These are phyloP conservation scores for Aurelia coerulea DNA, from an alignment of 30 jellyfish, hydroid and myxozoan species.

Conservation along the genomic window DNA sequence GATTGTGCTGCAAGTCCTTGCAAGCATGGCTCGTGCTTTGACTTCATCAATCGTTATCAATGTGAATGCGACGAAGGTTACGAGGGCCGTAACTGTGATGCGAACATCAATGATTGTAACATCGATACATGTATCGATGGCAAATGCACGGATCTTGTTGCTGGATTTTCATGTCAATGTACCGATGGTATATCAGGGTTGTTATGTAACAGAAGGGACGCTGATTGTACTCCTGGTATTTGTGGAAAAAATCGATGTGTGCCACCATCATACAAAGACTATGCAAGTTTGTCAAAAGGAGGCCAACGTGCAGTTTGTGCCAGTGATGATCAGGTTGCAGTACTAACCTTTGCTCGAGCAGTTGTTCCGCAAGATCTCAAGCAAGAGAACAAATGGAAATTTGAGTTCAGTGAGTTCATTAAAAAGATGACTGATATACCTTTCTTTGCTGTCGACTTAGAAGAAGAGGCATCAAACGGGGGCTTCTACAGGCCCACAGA, in stretches of 20 bases:
- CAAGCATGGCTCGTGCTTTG: slow-evolving; percentile 69
- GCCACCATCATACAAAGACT: slow-evolving; percentile 33
- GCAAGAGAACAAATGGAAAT: slow-evolving; percentile 25
- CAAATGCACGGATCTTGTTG: slow-evolving; percentile 37
- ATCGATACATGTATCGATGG: slow-evolving; percentile 48
- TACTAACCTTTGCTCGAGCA: not conserved
- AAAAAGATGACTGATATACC: slow-evolving; percentile 30
- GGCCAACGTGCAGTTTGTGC: slow-evolving; percentile 36
- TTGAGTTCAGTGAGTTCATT: slow-evolving; percentile 14
- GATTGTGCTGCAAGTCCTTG: slow-evolving; percentile 60
- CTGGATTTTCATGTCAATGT: slow-evolving; percentile 49
- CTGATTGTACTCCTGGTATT: slow-evolving; percentile 12
- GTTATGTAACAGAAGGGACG: slow-evolving; percentile 30
- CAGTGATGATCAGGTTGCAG: not conserved
- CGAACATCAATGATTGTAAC: slow-evolving; percentile 35
- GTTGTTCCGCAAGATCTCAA: slow-evolving; percentile 4
- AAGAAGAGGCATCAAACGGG: slow-evolving; percentile 57
- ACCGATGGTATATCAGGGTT: slow-evolving; percentile 22
- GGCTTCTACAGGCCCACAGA: slow-evolving; percentile 66
- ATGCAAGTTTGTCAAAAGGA: slow-evolving; percentile 8
- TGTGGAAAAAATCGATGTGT: slow-evolving; percentile 40
- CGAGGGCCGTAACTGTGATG: slow-evolving; percentile 49
- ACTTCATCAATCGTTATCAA: slow-evolving; percentile 48
- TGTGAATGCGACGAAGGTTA: slow-evolving; percentile 75
- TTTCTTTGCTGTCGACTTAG: slow-evolving; percentile 27